These are phyloP conservation scores for Ispidina lecontei DNA, from an alignment of 2,797 vertebrate species.

Conservation along the genomic window DNA sequence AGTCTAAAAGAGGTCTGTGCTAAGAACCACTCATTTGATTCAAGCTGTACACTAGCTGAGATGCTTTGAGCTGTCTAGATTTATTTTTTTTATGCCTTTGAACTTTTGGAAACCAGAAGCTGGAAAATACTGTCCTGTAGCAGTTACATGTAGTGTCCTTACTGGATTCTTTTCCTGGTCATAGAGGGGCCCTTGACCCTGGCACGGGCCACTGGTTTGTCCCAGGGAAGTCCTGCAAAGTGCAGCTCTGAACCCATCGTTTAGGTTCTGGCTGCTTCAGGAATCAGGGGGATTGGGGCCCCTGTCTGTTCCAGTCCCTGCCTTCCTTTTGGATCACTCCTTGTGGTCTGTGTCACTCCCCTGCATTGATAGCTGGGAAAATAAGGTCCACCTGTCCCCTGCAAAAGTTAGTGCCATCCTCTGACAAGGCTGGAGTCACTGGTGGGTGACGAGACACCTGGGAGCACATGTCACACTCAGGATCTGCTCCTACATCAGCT, in stretches of 20 bases:
- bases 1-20: conserved; percentile 90
- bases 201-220: background rate
- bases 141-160: background rate
- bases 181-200: background rate
- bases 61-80: conserved; percentile 50
- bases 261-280: background rate
- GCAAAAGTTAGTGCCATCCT: background rate
- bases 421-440: background rate
- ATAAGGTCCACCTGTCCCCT: background rate
- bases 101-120: background rate
- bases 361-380: background rate
- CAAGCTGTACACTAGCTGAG: conserved; percentile 28
- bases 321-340: background rate
- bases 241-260: background rate
- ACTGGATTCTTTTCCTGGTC: background rate
- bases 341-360: background rate
- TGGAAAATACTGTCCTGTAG: background rate
- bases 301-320: fast-evolving
- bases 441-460: background rate
- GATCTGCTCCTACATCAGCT: background rate
- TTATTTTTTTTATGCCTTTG: background rate
- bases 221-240: background rate
- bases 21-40: conserved; percentile 50
- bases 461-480: background rate
- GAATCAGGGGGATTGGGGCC: background rate